Conservation (phyloP, 2,888 invertebrate species). For the Agelastica alni region DNA sequence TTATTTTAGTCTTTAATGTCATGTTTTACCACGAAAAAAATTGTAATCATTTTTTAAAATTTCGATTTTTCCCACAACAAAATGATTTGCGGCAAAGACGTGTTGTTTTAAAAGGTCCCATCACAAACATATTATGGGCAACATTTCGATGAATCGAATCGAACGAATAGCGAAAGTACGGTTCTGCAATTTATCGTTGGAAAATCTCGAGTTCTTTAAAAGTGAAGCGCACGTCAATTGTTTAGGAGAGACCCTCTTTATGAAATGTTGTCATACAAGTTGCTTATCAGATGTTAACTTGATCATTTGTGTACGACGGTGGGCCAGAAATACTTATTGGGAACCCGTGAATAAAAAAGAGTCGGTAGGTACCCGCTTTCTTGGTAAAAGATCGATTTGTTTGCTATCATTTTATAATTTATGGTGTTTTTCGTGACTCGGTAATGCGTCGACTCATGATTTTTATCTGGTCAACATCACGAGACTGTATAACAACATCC, state of each 20-base stretch:
- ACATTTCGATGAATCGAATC: too few relatives aligned
- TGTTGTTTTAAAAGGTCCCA: too few relatives aligned
- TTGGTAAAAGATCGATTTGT: conserved; percentile 11
- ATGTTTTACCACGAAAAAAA: too few relatives aligned
- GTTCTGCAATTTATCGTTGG: conserved; percentile 44
- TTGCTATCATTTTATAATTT: conserved; percentile 10
- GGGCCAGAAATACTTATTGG: conserved; percentile 30
- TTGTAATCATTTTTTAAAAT: neutral
- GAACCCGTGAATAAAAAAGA: conserved; percentile 14
- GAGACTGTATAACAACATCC: too few relatives aligned
- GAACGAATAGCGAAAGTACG: too few relatives aligned
- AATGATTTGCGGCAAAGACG: too few relatives aligned
- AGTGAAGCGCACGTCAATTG: conserved; percentile 49
- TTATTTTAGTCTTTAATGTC: too few relatives aligned
- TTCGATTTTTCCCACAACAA: too few relatives aligned
- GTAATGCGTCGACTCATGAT: neutral
- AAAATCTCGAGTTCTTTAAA: conserved; percentile 45
- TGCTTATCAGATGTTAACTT: conserved; percentile 51
- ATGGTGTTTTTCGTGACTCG: conserved; percentile 6
- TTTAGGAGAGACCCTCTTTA: conserved; percentile 51
- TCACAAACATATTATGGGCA: too few relatives aligned
- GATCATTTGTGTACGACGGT: conserved; percentile 25
- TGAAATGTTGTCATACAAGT: conserved; percentile 56
- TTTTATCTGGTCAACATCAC: too few relatives aligned
- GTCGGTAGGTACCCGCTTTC: conserved; percentile 10